These are phyloP conservation scores for Alouatta palliata DNA, from an alignment of 2,113 vertebrate genomes.

Conservation along the genomic window DNA sequence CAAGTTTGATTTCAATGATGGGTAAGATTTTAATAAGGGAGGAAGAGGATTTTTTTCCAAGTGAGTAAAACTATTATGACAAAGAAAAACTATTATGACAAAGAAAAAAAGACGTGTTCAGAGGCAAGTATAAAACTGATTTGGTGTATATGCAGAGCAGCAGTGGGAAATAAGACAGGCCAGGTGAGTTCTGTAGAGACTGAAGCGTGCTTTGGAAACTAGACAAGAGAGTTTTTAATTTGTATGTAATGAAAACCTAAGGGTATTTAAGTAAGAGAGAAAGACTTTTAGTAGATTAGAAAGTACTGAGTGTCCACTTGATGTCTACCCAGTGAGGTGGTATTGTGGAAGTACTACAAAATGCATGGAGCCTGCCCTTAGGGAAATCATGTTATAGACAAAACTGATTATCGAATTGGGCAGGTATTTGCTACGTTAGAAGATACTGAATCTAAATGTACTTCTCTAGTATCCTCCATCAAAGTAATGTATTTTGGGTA, in stretches of 20 bases:
- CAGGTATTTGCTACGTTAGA: background rate
- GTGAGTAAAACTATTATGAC: background rate
- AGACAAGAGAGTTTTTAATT: background rate
- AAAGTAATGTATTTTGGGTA: too few relatives aligned
- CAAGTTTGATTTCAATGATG: background rate
- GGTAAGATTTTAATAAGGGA: background rate
- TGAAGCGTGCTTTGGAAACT: background rate
- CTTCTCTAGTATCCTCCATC: background rate
- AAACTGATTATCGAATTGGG: background rate
- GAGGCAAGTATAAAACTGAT: background rate
- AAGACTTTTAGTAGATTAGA: background rate
- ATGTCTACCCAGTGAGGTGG: background rate
- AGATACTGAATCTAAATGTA: background rate
- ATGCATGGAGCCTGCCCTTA: background rate
- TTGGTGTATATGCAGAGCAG: background rate
- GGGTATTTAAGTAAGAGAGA: background rate
- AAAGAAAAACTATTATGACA: background rate
- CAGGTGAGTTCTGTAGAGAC: background rate
- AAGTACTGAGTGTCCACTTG: background rate
- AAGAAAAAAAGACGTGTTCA: background rate
- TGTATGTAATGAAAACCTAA: background rate
- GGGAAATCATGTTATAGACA: background rate
- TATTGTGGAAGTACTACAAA: background rate
- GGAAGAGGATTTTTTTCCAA: background rate
- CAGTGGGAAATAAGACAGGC: background rate